These are phyloP conservation scores for Amblyteles armatorius DNA, from an alignment of 2,888 invertebrate species.

Conservation along the genomic window DNA sequence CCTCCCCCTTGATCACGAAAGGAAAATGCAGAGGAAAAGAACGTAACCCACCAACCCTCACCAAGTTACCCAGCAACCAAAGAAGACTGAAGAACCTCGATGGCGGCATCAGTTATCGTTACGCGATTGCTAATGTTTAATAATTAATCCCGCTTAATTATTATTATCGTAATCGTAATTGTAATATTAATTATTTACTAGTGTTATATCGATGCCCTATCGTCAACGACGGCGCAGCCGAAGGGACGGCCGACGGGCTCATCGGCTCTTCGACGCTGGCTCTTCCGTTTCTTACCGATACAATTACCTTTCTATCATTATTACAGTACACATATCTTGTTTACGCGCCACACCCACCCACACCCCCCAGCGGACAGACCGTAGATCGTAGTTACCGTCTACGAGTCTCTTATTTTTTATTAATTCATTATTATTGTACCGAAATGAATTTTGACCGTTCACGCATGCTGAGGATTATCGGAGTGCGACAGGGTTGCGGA, in stretches of 20 bases:
- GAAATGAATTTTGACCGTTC: not conserved
- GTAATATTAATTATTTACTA: constrained; percentile 63
- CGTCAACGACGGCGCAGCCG: constrained; percentile 28
- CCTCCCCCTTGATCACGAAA: constrained; percentile 27
- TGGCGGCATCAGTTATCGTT: constrained; percentile 81
- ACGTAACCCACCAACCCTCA: constrained; percentile 74
- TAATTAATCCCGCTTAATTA: constrained; percentile 69
- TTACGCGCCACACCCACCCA: not conserved
- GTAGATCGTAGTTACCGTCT: not conserved
- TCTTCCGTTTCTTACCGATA: constrained; percentile 54
- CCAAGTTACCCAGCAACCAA: constrained; percentile 86
- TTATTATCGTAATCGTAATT: constrained; percentile 65
- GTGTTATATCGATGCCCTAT: constrained; percentile 53
- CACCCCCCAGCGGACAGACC: not conserved
- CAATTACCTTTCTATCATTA: constrained; percentile 57
- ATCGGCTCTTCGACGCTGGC: constrained; percentile 40
- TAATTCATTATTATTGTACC: not conserved
- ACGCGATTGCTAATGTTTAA: constrained; percentile 76
- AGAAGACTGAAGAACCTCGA: constrained; percentile 86
- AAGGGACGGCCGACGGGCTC: constrained; percentile 31
- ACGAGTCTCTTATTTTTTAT: constrained; percentile 7
- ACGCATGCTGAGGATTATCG: not conserved
- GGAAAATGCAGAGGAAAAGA: constrained; percentile 42
- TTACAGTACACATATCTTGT: constrained; percentile 38
- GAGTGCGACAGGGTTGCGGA: not conserved